phyloP scores from a whole-genome alignment of 2,113 vertebrate species.

The Apodemus speciosus region DNA sequence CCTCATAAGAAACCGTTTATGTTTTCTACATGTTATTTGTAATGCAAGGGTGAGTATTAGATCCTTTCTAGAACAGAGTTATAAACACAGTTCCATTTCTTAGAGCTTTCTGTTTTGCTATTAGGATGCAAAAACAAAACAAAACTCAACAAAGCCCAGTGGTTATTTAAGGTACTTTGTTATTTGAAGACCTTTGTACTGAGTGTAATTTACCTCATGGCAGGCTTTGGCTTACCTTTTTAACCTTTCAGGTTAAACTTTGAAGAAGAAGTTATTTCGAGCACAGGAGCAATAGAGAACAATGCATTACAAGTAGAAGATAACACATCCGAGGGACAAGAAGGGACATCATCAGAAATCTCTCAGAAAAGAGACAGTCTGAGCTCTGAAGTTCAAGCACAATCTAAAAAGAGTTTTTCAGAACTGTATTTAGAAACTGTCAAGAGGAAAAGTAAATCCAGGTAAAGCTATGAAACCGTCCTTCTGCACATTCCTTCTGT shows the following conservation, averaged over 20 bases:
- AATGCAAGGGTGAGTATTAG: not conserved
- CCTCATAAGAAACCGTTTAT: not conserved
- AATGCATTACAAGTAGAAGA: constrained; percentile 48
- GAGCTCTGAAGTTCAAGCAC: constrained; percentile 50
- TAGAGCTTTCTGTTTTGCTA: not conserved
- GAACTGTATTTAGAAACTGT: constrained; percentile 73
- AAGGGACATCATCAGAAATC: constrained; percentile 11
- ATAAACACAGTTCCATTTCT: not conserved
- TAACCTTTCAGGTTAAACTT: constrained; percentile 73
- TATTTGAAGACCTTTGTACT: not conserved
- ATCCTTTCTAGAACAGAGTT: constrained; percentile 1
- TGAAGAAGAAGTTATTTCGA: constrained; percentile 58
- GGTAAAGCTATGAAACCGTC: constrained; percentile 74
- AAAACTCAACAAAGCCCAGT: no score
- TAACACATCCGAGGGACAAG: constrained; percentile 57
- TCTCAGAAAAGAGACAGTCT: constrained; percentile 3
- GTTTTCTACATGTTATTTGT: constrained; percentile 31
- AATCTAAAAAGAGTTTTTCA: constrained; percentile 71
- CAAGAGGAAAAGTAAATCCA: constrained; percentile 53
- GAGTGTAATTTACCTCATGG: not conserved
- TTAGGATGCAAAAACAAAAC: not conserved
- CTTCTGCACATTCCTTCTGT: constrained; percentile 30
- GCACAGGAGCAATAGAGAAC: constrained; percentile 21
- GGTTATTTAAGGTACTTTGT: constrained; percentile 3
- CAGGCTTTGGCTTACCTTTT: constrained; percentile 23